These are phyloP conservation scores for Linnaemya tessellans DNA, from an alignment of 2,888 invertebrate genomes.

Conservation along the genomic window DNA sequence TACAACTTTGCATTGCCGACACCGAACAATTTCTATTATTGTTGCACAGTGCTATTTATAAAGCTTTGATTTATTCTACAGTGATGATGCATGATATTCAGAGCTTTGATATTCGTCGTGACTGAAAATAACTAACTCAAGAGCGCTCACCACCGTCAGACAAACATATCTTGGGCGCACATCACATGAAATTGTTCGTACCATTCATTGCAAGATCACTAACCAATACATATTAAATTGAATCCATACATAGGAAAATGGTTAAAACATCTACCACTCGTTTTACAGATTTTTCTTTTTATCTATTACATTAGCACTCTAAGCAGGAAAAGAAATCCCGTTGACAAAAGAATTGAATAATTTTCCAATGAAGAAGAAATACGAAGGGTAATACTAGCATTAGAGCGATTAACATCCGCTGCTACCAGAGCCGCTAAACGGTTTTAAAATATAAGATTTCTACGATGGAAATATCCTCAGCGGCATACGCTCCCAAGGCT, in stretches of 20 bases:
- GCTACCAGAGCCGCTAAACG: too few relatives aligned
- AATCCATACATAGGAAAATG: constrained; percentile 5
- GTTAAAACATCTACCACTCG: constrained; percentile 12
- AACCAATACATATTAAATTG: constrained; percentile 5
- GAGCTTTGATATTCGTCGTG: not conserved
- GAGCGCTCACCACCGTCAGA: not conserved
- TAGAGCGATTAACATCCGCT: too few relatives aligned
- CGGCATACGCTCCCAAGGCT: too few relatives aligned
- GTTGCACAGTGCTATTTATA: too few relatives aligned
- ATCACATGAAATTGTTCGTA: not conserved
- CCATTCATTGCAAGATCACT: not conserved
- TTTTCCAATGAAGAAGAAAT: too few relatives aligned
- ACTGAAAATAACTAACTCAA: not conserved
- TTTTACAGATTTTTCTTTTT: not conserved
- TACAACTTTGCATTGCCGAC: not conserved
- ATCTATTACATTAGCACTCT: not conserved
- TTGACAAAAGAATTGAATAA: too few relatives aligned
- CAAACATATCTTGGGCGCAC: not conserved
- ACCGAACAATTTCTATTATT: not conserved
- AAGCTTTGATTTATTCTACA: not conserved
- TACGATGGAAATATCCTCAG: too few relatives aligned
- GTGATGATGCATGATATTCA: too few relatives aligned
- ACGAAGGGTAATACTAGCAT: too few relatives aligned
- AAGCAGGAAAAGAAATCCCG: too few relatives aligned
- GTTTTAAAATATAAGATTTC: too few relatives aligned